Evolutionary conservation across 53 echinoderm and acorn worm species (phyloP).

Genomic region (Holothuria leucospilota): DNA sequence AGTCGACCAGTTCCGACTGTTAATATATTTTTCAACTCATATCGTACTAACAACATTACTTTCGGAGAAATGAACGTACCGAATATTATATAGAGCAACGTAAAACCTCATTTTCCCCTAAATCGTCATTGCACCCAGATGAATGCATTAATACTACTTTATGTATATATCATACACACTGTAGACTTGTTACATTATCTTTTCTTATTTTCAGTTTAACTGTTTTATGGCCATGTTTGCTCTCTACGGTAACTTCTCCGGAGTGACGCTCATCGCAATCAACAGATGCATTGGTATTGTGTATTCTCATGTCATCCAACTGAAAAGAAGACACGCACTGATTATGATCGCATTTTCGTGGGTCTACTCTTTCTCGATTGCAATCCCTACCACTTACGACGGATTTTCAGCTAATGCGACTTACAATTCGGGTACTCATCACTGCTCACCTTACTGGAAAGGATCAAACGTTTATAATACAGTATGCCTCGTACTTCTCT

Average conservation of each 20-base stretch:
- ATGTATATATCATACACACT: no score
- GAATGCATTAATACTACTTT: no score
- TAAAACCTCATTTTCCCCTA: no score
- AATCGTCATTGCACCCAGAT: no score
- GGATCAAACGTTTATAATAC: conserved; percentile 30
- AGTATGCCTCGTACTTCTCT: conserved; percentile 29
- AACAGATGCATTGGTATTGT: conserved; percentile 29
- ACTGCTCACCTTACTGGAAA: conserved; percentile 58
- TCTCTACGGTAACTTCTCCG: conserved; percentile 38
- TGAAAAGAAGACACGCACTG: background rate
- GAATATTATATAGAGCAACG: no score
- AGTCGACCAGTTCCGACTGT: no score
- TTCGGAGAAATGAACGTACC: no score
- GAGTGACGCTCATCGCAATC: conserved; percentile 27
- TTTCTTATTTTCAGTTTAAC: conserved; percentile 5
- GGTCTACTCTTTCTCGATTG: conserved; percentile 11
- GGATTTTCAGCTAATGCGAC: background rate
- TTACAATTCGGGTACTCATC: conserved; percentile 37
- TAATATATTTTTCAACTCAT: no score
- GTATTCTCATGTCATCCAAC: background rate
- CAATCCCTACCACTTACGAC: background rate
- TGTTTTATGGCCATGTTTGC: conserved; percentile 39
- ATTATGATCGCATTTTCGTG: conserved; percentile 23
- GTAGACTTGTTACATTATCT: background rate
- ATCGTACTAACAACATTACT: no score